These are phyloP conservation scores for Microcebus ravelobensis DNA, from an alignment of 2,113 vertebrate genomes.

Conservation along the genomic window DNA sequence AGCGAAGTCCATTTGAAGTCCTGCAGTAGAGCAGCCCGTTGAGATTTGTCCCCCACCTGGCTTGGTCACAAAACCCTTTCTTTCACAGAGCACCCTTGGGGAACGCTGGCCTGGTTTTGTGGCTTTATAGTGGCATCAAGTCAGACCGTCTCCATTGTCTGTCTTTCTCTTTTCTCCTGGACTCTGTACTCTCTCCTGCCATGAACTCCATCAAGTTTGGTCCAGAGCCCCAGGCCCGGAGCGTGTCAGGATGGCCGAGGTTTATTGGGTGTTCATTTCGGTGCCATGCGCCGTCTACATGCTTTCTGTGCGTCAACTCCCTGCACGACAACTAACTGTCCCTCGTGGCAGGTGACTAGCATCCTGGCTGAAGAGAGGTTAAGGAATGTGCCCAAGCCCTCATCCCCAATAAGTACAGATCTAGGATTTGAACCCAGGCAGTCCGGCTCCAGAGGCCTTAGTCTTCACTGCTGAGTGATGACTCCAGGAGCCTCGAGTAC, in stretches of 20 bases:
- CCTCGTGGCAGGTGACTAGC: not conserved
- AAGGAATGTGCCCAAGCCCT: not conserved
- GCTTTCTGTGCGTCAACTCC: not conserved
- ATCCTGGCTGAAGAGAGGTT: not conserved
- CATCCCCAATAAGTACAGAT: not conserved
- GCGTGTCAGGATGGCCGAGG: not conserved
- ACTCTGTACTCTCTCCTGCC: slow-evolving; percentile 15
- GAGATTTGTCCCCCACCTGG: not conserved
- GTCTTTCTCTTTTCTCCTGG: not conserved
- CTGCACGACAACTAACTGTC: not conserved
- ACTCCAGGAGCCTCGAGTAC: not conserved
- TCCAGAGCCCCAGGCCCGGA: slow-evolving; percentile 34
- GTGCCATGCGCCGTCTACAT: not conserved
- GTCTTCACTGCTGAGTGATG: not conserved
- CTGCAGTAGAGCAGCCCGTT: not conserved
- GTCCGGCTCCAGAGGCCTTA: not conserved
- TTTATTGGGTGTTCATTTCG: not conserved
- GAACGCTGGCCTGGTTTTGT: slow-evolving; percentile 53
- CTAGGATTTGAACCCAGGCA: not conserved
- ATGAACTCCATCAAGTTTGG: slow-evolving; percentile 24
- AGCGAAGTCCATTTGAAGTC: slow-evolving; percentile 28
- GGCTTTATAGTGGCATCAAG: not conserved
- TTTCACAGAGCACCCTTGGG: slow-evolving; percentile 27
- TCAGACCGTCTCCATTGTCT: slow-evolving; percentile 20
- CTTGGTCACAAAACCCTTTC: not conserved